Evolutionary conservation across 2,797 vertebrate species (phyloP), one percentile per base, ranked within the genome.

Genomic region (Aratinga solstitialis): DNA sequence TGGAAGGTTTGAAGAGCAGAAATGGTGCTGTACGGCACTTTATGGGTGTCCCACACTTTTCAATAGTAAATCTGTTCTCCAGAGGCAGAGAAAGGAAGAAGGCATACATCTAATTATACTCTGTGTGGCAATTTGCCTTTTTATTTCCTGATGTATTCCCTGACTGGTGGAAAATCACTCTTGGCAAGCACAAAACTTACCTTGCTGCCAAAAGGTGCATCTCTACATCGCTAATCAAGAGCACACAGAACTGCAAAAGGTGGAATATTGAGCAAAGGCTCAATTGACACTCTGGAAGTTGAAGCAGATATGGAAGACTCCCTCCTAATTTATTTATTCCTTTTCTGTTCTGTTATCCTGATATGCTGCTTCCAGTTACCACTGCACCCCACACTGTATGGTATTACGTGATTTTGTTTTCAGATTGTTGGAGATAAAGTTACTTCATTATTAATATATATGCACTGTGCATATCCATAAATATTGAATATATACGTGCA

Each of bases 321-420:
- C 87, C 94, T 96, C 97, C 97, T 98, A 97, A 98, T 98, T 98
- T 98, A 98, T 98, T 98, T 97, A 98, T 98, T 92, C 95, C 84
- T 90, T 69, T 96, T 96, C 95, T 97, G 89, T 96, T 96, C 84
- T 94, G 95, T 96, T 89, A 97, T 93, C 90, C 89, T 92, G 94
- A 97, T 97, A 89, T 84, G 87, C 87, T 93, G 93, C 96, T 96
- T 97, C 96, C 90, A 95, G 97, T 97, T 97, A 97, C 97, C 87
- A 47, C 38, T 62, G 89, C 94, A 97, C 96, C 93, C 94, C 3
- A 0, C 76, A 63, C 73, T 95, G 95, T 96, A 96, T 95, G 95
- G 93, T 95, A 80, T 97, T 97, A 96, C 90, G 93, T 93, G 93
- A 97, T 97, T 97, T 97, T 97, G 95, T 97, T 97, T 97, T 97